Evolutionary conservation across 2,797 vertebrate species (phyloP).

Genomic region (Rhincodon typus): DNA sequence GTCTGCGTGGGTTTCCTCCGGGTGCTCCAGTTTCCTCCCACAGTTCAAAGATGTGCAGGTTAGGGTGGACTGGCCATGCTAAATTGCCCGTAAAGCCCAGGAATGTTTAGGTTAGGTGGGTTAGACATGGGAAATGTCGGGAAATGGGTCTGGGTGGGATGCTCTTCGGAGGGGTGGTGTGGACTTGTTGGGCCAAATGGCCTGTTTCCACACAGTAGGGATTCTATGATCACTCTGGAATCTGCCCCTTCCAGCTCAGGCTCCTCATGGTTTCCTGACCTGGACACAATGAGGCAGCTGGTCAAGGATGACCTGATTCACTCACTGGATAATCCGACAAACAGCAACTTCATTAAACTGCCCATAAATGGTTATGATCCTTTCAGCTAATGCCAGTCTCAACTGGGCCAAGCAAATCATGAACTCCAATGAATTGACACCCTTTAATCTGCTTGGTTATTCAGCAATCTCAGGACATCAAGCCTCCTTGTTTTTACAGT

Average conservation of each 20-base stretch:
- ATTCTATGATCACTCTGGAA: not conserved
- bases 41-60: too few species aligned
- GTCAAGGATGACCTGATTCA: not conserved
- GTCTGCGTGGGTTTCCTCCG: too few species aligned
- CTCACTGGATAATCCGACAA: too few species aligned
- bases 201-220: not conserved
- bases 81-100: too few species aligned
- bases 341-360: not conserved
- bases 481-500: not conserved
- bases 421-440: slow-evolving; percentile 35
- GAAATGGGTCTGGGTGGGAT: too few species aligned
- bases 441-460: not conserved
- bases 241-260: not conserved
- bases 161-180: too few species aligned
- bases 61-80: too few species aligned
- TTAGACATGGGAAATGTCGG: too few species aligned
- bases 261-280: not conserved
- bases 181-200: too few species aligned
- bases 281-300: not conserved
- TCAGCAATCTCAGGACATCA: not conserved
- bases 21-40: too few species aligned
- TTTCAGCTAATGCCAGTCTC: not conserved
- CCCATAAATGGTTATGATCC: not conserved
- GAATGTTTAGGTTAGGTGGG: too few species aligned
- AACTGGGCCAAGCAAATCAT: not conserved